These are phyloP conservation scores for Megatriorchis doriae DNA, from an alignment of 2,113 vertebrate species.

Conservation along the genomic window DNA sequence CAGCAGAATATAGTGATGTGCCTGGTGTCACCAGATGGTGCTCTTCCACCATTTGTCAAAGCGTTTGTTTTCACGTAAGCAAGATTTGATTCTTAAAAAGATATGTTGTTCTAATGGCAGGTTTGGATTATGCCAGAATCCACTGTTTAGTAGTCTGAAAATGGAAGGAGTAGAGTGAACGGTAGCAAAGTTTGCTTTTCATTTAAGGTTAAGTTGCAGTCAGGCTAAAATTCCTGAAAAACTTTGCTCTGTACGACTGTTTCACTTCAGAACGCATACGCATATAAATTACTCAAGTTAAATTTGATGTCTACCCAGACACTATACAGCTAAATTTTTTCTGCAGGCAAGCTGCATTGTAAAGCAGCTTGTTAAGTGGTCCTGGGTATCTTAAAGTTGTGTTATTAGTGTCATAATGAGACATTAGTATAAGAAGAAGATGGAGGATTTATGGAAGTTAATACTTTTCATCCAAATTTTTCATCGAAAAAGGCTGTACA, in stretches of 20 bases:
- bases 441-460: not conserved
- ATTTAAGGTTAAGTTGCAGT: not conserved
- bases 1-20: not conserved
- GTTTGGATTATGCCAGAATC: not conserved
- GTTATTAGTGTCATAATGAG: not conserved
- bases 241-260: not conserved
- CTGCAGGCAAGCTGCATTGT: not conserved
- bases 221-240: not conserved
- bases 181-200: not conserved
- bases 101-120: not conserved
- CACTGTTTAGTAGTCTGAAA: not conserved
- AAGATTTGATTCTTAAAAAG: not conserved
- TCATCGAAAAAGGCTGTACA: not conserved
- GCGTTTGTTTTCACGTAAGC: accelerated
- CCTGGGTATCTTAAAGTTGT: not conserved
- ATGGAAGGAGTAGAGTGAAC: not conserved
- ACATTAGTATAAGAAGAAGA: not conserved
- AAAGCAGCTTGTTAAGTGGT: not conserved
- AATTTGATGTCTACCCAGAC: not conserved
- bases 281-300: not conserved
- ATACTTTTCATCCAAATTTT: not conserved
- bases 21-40: slow-evolving; percentile 43
- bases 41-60: not conserved
- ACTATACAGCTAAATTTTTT: not conserved
- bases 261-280: not conserved